phyloP scores from a whole-genome alignment of 2,797 vertebrate genomes.

The Protosalanx chinensis region DNA sequence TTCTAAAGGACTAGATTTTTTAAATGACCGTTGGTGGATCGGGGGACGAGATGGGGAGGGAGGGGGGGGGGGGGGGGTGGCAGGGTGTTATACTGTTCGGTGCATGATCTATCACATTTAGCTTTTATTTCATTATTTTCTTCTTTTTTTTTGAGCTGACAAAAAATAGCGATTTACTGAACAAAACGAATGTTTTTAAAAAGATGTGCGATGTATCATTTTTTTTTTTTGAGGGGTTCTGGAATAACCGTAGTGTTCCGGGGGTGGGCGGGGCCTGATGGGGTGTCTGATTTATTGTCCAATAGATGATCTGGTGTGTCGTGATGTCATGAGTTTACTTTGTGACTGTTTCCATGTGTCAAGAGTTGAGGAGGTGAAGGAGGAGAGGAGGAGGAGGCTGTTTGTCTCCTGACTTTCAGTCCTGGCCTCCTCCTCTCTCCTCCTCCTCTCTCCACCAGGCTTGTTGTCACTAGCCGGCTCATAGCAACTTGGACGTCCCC shows the following conservation, averaged over 20 bases:
- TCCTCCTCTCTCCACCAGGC: neutral
- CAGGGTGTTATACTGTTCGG: conserved; percentile 25
- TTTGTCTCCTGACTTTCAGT: conserved; percentile 37
- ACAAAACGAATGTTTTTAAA: conserved; percentile 1
- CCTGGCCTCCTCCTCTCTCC: conserved; percentile 31
- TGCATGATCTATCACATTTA: conserved; percentile 56
- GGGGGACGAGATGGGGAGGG: no score
- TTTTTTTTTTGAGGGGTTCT: conserved; percentile 6
- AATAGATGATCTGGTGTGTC: conserved; percentile 22
- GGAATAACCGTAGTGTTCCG: neutral
- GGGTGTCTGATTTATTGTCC: conserved; percentile 19
- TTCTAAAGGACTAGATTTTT: conserved; percentile 53
- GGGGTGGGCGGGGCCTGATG: conserved; percentile 4
- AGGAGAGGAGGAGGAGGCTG: neutral
- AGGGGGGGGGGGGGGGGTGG: neutral
- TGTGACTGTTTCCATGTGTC: conserved; percentile 29
- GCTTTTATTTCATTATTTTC: conserved; percentile 39
- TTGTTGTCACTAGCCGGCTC: conserved; percentile 68
- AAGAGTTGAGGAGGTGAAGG: conserved; percentile 7
- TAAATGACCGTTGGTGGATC: conserved; percentile 18
- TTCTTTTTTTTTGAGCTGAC: conserved; percentile 43
- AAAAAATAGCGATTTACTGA: neutral
- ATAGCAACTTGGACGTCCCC: conserved; percentile 62
- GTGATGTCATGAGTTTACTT: conserved; percentile 30
- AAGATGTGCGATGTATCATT: neutral